Evolutionary conservation across 2,113 vertebrate species (phyloP).

Genomic region (Chinchilla lanigera): DNA sequence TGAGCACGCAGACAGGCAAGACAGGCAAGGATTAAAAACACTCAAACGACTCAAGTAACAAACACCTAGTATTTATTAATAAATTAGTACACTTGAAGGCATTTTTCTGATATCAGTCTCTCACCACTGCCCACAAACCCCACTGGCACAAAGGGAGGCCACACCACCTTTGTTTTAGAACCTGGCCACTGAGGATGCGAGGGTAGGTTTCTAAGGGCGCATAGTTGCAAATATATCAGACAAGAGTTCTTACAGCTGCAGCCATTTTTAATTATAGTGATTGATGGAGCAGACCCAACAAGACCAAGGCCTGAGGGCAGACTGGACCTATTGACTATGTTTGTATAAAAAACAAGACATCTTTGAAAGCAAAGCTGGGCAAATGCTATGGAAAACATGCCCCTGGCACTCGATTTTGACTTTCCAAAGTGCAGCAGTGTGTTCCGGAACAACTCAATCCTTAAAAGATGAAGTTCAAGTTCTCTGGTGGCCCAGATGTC

Average conservation of each 20-base stretch:
- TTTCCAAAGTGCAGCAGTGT: slow-evolving; percentile 79
- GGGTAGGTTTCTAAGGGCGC: slow-evolving; percentile 80
- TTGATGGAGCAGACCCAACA: slow-evolving; percentile 79
- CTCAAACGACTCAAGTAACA: slow-evolving; percentile 85
- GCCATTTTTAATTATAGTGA: slow-evolving; percentile 87
- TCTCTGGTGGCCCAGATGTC: slow-evolving; percentile 74
- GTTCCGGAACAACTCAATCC: slow-evolving; percentile 59
- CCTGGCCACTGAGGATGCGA: slow-evolving; percentile 79
- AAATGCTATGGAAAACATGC: slow-evolving; percentile 79
- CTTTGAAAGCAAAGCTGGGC: slow-evolving; percentile 86
- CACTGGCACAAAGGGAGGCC: slow-evolving; percentile 67
- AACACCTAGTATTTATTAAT: slow-evolving; percentile 93
- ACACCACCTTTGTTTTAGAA: slow-evolving; percentile 58
- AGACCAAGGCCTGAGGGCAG: slow-evolving; percentile 76
- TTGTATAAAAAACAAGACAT: slow-evolving; percentile 85
- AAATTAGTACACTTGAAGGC: slow-evolving; percentile 92
- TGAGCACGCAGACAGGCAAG: neutral
- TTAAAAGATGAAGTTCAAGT: slow-evolving; percentile 74
- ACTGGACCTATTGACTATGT: slow-evolving; percentile 78
- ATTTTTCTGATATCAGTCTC: slow-evolving; percentile 85
- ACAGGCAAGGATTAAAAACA: slow-evolving; percentile 64
- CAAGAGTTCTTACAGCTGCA: slow-evolving; percentile 86
- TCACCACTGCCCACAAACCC: slow-evolving; percentile 75
- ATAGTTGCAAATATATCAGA: slow-evolving; percentile 87
- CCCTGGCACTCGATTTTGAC: slow-evolving; percentile 53